These are phyloP conservation scores for Macrosoma leucophasiata DNA, from an alignment of 2,888 invertebrate species.

Conservation along the genomic window DNA sequence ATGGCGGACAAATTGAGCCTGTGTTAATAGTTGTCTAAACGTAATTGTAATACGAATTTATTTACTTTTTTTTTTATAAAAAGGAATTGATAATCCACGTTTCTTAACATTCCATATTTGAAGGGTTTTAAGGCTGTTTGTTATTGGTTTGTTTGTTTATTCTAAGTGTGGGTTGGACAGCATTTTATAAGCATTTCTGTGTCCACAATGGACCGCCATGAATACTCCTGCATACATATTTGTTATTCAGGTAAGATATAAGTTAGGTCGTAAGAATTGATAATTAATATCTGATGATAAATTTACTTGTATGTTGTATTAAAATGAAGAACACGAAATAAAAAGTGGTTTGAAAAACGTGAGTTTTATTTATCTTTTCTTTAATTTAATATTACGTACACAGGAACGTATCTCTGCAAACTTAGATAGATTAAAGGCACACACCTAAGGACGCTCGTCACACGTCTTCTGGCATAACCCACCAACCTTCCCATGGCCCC, in stretches of 20 bases:
- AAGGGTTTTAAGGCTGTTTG: slow-evolving; percentile 37
- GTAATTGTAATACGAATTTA: too few relatives aligned
- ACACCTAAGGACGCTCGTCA: too few relatives aligned
- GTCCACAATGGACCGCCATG: slow-evolving; percentile 35
- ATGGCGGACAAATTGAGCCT: too few relatives aligned
- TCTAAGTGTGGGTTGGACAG: slow-evolving; percentile 41
- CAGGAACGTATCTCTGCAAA: neutral
- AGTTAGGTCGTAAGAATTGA: slow-evolving; percentile 71
- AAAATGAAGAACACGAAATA: slow-evolving; percentile 75
- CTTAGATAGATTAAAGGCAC: too few relatives aligned
- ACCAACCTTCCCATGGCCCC: too few relatives aligned
- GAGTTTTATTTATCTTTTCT: slow-evolving; percentile 52
- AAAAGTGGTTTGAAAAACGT: slow-evolving; percentile 71
- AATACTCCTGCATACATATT: slow-evolving; percentile 48
- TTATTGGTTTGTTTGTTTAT: slow-evolving; percentile 38
- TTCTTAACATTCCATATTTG: slow-evolving; percentile 41
- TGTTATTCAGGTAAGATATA: slow-evolving; percentile 72
- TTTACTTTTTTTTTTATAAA: too few relatives aligned
- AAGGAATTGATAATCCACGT: too few relatives aligned
- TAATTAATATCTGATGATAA: slow-evolving; percentile 76
- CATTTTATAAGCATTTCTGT: slow-evolving; percentile 31
- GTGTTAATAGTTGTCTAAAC: too few relatives aligned
- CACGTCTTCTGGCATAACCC: too few relatives aligned
- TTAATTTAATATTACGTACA: neutral
- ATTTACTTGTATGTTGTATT: slow-evolving; percentile 77